Conservation (phyloP, 2,797 vertebrate species). For the Tolypeutes matacus region DNA sequence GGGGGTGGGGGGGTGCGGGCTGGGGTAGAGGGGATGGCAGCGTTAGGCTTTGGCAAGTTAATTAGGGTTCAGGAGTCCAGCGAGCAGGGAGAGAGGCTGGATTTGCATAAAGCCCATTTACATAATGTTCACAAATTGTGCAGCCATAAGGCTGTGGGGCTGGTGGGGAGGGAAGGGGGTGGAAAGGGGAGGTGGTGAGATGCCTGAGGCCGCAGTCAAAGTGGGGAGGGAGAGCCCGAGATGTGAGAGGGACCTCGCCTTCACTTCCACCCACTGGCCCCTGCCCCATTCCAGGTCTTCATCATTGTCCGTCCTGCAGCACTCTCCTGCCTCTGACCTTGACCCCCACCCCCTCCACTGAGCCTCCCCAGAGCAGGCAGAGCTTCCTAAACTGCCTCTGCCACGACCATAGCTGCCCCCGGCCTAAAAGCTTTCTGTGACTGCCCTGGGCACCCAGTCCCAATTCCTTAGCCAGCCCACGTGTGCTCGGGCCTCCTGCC, state of each 20-base stretch:
- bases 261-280: not conserved
- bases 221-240: not conserved
- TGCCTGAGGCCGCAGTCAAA: not conserved
- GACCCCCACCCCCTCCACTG: not conserved
- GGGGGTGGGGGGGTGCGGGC: constrained; percentile 52
- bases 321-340: too few species aligned
- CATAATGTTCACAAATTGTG: constrained; percentile 82
- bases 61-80: constrained; percentile 84
- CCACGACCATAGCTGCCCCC: not conserved
- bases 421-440: not conserved
- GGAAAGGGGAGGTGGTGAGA: constrained; percentile 27
- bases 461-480: not conserved
- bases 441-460: too few species aligned
- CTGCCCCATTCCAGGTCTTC: not conserved
- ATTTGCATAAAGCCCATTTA: constrained; percentile 84
- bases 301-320: fast-evolving
- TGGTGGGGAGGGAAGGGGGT: not conserved
- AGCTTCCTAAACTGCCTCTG: not conserved
- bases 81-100: constrained; percentile 61
- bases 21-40: not conserved
- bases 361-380: not conserved
- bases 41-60: constrained; percentile 81
- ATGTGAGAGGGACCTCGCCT: not conserved
- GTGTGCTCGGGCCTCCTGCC: not conserved
- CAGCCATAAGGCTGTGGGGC: constrained; percentile 78